Evolutionary conservation across 2,888 invertebrate species (phyloP).

Genomic region (Eucera pruinosa): DNA sequence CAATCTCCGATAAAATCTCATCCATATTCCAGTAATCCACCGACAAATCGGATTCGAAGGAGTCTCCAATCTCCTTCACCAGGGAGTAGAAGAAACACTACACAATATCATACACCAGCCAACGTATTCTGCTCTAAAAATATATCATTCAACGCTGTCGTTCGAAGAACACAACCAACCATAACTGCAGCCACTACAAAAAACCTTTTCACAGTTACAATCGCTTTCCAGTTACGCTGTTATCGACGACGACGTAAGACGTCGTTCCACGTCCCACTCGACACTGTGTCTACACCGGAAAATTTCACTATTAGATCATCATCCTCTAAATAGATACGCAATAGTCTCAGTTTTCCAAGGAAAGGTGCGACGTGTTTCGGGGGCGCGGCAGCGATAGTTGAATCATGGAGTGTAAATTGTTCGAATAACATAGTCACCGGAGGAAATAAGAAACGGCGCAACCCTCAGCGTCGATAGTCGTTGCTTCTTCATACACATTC

Average conservation of each 20-base stretch:
- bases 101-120: neutral
- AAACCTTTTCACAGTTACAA: neutral
- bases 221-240: neutral
- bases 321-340: too few species aligned
- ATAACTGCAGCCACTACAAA: neutral
- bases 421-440: constrained; percentile 6
- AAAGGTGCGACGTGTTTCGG: too few species aligned
- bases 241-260: neutral
- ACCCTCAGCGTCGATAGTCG: neutral
- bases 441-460: neutral
- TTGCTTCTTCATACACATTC: constrained; percentile 16
- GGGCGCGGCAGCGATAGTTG: constrained; percentile 20
- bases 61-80: neutral
- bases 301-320: neutral
- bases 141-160: neutral
- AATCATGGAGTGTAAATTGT: constrained; percentile 40
- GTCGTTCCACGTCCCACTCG: neutral
- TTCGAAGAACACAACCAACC: neutral
- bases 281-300: neutral
- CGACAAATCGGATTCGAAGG: neutral
- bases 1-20: neutral
- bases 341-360: too few species aligned
- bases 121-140: neutral
- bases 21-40: neutral
- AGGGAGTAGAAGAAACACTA: neutral